These are phyloP conservation scores for Lemur catta DNA, from an alignment of 2,797 vertebrate species.

Conservation along the genomic window DNA sequence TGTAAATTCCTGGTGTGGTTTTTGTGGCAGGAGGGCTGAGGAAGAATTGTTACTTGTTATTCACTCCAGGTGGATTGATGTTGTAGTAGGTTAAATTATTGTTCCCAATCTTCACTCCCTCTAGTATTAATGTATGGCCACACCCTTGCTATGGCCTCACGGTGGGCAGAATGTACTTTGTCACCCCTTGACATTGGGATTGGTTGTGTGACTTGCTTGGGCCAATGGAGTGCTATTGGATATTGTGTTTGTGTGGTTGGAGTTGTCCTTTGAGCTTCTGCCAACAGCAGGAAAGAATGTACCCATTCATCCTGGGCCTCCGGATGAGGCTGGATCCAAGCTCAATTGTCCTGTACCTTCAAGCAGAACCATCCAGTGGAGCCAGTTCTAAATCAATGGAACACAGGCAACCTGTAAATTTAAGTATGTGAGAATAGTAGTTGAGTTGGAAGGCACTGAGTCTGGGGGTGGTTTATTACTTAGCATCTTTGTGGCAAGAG, in stretches of 20 bases:
- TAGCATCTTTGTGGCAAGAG: background rate
- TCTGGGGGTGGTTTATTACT: background rate
- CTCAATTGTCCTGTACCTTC: background rate
- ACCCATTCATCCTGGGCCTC: background rate
- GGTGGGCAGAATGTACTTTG: background rate
- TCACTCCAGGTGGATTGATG: background rate
- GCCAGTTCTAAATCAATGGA: background rate
- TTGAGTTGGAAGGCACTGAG: background rate
- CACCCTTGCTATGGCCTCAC: background rate
- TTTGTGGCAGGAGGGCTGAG: background rate
- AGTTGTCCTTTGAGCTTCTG: background rate
- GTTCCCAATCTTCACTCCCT: background rate
- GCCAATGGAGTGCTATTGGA: background rate
- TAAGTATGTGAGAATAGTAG: background rate
- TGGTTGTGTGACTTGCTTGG: background rate
- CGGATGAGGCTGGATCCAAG: background rate
- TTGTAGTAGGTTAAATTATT: background rate
- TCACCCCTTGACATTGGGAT: background rate
- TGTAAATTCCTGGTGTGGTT: background rate
- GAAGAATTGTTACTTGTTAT: background rate
- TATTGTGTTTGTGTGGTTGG: background rate
- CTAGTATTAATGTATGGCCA: background rate
- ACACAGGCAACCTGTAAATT: background rate
- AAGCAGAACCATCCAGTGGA: background rate
- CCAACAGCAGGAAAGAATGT: background rate